A percentile compares a stretch with the other conserved stretches of the same genome.
phyloP scores from a whole-genome alignment of 2,888 invertebrate genomes.

The Penaeus monodon region DNA sequence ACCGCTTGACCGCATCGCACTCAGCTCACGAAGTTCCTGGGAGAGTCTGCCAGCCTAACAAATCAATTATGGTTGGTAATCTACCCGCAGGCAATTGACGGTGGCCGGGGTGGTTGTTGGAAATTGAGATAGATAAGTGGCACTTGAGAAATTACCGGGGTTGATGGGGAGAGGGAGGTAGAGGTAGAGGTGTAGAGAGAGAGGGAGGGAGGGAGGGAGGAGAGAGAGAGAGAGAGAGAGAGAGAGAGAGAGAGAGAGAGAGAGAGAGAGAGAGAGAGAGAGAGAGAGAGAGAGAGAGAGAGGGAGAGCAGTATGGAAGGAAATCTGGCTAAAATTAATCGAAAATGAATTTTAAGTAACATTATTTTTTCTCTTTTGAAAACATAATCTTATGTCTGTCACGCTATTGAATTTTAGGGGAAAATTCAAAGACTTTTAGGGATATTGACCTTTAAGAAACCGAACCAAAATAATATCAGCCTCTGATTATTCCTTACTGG shows the following conservation, averaged over 20 bases:
- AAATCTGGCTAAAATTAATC: too few species aligned
- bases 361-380: too few species aligned
- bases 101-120: slow-evolving; percentile 16
- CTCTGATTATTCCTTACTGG: too few species aligned
- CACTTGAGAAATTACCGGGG: slow-evolving; percentile 16
- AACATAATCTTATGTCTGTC: too few species aligned
- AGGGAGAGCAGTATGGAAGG: too few species aligned
- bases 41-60: slow-evolving; percentile 27
- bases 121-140: slow-evolving; percentile 37
- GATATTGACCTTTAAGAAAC: too few species aligned
- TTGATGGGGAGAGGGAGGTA: slow-evolving; percentile 9
- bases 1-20: too few species aligned
- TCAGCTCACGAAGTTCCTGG: neutral
- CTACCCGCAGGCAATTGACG: slow-evolving; percentile 27
- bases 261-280: neutral
- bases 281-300: neutral
- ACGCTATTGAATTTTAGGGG: too few species aligned
- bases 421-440: too few species aligned
- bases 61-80: slow-evolving; percentile 30
- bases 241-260: slow-evolving; percentile 13
- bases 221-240: slow-evolving; percentile 6
- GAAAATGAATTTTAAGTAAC: too few species aligned
- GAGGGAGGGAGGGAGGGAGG: neutral
- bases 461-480: too few species aligned
- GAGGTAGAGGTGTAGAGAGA: neutral